Evolutionary conservation across 2,888 invertebrate species (phyloP), one percentile per base, ranked within the genome.

Genomic region (Rhynchonema sp.): DNA sequence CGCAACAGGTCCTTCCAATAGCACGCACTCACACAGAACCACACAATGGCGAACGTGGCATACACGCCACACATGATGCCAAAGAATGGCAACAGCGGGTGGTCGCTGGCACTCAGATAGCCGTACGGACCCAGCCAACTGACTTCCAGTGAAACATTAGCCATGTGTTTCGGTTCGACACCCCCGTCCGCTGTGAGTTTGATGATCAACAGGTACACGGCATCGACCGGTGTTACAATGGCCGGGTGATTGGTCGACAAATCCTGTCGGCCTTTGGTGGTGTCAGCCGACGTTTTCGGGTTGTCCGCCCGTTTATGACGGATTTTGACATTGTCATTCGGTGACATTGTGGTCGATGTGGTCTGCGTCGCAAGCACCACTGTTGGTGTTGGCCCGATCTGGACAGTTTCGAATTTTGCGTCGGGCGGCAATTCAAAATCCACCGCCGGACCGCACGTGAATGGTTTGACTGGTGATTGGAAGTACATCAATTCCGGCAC

Each of bases 1-100:
- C 90, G 79, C 58, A 92, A 79, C 27, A 92, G 77, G 74, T 92
- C 91, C 52, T 86, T 80, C 89, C 90, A 92, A 74, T 87, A 87
- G 66, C 84, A 77, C 67, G 84, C 86, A 59, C 87, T 86, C 57
- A 88, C 82, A 0, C 82, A 70, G 58, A 90, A 78, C 92, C 92
- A 92, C 46, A 82, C 80, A 1, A 86, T 72, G 30, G 87, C 87
- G 68, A 84, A 80, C n/a, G 84, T 73, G 0, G 87, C 83, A 76
- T 92, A 92, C 58, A 87, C 82, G 2, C 84, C 79, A 70, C 89
- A 90, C 88, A 91, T 89, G 49, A 83, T 79, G 30, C 85, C 86
- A 75, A 88, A 92, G 76, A 92, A 91, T 83, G 85, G 84, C 63
- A 90, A 74, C 3, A 90, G 77, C 0, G 90, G 90, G 83, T 85